These are phyloP conservation scores for Octonoba sinensis DNA, from an alignment of 2,888 invertebrate genomes.

Conservation along the genomic window DNA sequence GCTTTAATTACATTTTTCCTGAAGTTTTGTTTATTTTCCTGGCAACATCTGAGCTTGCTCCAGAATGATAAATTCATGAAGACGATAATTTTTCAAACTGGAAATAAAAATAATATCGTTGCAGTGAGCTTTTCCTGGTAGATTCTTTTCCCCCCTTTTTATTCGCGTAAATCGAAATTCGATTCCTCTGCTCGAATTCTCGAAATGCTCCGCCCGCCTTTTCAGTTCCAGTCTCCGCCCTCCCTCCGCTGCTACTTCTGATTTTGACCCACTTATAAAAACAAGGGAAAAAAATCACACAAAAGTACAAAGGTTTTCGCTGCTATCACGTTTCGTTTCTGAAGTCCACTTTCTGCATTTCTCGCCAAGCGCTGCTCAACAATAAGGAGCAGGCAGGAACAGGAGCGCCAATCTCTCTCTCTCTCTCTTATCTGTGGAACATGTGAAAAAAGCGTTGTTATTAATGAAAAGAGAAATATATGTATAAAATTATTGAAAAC, in stretches of 20 bases:
- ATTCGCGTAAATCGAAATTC: slow-evolving; percentile 48
- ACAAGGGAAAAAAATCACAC: slow-evolving; percentile 21
- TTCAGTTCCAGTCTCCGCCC: background rate
- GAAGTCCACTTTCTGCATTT: slow-evolving; percentile 47
- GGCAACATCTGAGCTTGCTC: too few species aligned
- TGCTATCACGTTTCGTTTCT: slow-evolving; percentile 55
- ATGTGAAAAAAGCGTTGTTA: too few species aligned
- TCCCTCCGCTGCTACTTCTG: slow-evolving; percentile 14
- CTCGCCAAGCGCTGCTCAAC: slow-evolving; percentile 41
- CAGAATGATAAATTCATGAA: too few species aligned
- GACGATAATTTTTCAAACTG: too few species aligned
- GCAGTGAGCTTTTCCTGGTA: too few species aligned
- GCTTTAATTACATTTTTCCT: too few species aligned
- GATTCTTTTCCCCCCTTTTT: background rate
- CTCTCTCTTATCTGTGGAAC: too few species aligned
- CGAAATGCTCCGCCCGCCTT: slow-evolving; percentile 10
- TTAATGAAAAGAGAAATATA: too few species aligned
- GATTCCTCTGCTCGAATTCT: slow-evolving; percentile 44
- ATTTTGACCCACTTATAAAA: slow-evolving; percentile 9
- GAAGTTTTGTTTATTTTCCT: too few species aligned
- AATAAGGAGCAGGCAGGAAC: slow-evolving; percentile 17
- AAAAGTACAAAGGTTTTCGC: slow-evolving; percentile 31
- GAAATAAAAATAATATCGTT: too few species aligned
- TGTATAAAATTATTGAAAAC: too few species aligned
- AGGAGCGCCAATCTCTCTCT: too few species aligned